These are phyloP conservation scores for Heliconius melpomene DNA, from an alignment of 1,140 invertebrate genomes.

Conservation along the genomic window DNA sequence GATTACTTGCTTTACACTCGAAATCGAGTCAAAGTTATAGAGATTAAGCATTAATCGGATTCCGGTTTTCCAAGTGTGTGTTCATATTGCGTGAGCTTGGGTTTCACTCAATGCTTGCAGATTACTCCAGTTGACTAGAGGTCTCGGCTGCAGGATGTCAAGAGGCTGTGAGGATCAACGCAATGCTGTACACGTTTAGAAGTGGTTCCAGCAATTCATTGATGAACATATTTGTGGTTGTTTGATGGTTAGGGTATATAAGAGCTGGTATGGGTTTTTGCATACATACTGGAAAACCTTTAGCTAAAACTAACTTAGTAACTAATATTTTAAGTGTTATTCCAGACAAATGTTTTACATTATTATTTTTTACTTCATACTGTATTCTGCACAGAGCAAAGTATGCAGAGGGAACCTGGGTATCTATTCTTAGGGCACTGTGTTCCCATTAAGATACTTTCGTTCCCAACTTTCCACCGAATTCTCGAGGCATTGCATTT, in stretches of 20 bases:
- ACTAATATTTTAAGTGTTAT: background rate
- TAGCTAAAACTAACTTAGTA: background rate
- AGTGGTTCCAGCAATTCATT: constrained; percentile 22
- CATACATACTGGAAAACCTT: background rate
- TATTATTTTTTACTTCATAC: background rate
- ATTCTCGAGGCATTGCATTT: too few relatives aligned
- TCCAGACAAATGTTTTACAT: background rate
- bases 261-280: background rate
- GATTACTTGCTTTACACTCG: constrained; percentile 48
- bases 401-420: too few relatives aligned
- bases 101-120: constrained; percentile 58
- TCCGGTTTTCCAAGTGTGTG: constrained; percentile 64
- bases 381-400: too few relatives aligned
- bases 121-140: constrained; percentile 59
- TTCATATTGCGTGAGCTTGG: constrained; percentile 62
- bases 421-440: too few relatives aligned
- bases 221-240: constrained; percentile 23
- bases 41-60: constrained; percentile 69
- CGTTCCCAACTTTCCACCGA: too few relatives aligned
- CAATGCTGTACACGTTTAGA: constrained; percentile 32
- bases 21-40: constrained; percentile 36
- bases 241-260: constrained; percentile 22
- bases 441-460: too few relatives aligned
- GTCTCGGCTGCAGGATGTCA: constrained; percentile 55
- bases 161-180: constrained; percentile 42